Base-by-base conservation (phyloP, 30 jellyfish, hydroid and myxozoan genomes). In the Turritopsis rubra region DNA sequence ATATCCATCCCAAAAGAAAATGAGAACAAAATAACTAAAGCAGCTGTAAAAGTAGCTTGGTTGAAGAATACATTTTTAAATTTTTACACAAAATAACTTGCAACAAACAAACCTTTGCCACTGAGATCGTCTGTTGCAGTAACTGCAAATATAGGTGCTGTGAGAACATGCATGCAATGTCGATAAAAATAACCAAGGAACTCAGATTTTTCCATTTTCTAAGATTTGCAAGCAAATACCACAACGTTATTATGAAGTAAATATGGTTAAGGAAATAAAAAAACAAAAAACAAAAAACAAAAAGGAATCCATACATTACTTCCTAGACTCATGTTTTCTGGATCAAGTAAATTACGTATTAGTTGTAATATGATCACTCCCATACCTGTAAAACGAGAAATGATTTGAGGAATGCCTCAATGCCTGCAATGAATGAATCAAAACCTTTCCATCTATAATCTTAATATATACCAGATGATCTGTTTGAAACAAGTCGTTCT, bases 241-340 rank as follows among this genome's bases (percentile, higher is more conserved):
- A 75, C 13, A 21, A 75, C 21, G 21, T 72, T 18, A 17, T 17
- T 18, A 18, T 18, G 28, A 72, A 18, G 24, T 17, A 22, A 74
- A 21, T 74, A 74, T 23, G 3, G 24, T 74, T 22, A 13, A 74
- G n/a, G 52, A 74, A 25, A 8, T 22, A 8, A 8, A 23, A 22
- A 8, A 74, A 76, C n/a, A 76, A 76, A 18, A 19, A n/a, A 68
- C 30, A 19, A 68, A 8, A 68, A 16, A 68, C 9, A 23, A n/a
- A 9, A 68, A 8, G 77, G 28, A n/a, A 41, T 41, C 83, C 96
- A 65, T 87, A 94, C 99, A 83, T 94, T 94, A 13, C 87, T 81
- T 28, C 96, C 96, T 0, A 86, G 87, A 21, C 99, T 87, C 99
- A 94, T 94, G 87, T 89, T 94, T 76, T 94, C 99, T 0, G 99